Evolutionary conservation across 2,113 vertebrate species (phyloP), one percentile per base, ranked within the genome.

Genomic region (Scopus umbretta): DNA sequence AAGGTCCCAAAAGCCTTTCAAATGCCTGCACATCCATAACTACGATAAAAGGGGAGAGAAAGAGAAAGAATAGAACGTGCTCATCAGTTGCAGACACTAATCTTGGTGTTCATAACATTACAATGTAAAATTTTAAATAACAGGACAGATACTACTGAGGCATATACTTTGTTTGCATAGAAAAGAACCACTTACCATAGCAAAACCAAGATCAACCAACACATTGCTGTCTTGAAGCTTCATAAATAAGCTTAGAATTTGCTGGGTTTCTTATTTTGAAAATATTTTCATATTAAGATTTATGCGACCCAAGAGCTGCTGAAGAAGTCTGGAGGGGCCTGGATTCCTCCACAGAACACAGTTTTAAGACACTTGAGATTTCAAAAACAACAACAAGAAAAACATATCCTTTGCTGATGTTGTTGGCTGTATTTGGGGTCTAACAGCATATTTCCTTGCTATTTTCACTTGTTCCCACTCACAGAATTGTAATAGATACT

Each of bases 21-120:
- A 99, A 99, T 83, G 99, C 99, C 96, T 99, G 98, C 76, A 99
- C 98, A 76, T 99, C 99, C 99, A 99, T 99, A 87, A 99, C 99
- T 99, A 97, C 74, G 53, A 96, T 75, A 97, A 95, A 97, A 67
- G 38, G 25, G 75, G 58, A 94, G 81, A 96, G 65, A 96, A 78
- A 85, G 91, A 95, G 61, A 94, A 83, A 76, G 67, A 91, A 79
- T 38, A 62, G 62, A 70, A 91, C 3, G 5, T 18, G 19, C 32
- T 83, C 0, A 12, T 88, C 92, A 84, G 75, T 62, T 80, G 68
- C 43, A 94, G 94, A 91, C 47, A 75, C 27, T n/a, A 30, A 80
- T 70, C 30, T 25, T 67, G 34, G 30, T 68, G 52, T 74, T 94
- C 36, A 72, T 52, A 26, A 86, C 63, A 92, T 75, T 80, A n/a